Base-by-base conservation (phyloP, 2,888 invertebrate genomes). In the Merodon equestris region DNA sequence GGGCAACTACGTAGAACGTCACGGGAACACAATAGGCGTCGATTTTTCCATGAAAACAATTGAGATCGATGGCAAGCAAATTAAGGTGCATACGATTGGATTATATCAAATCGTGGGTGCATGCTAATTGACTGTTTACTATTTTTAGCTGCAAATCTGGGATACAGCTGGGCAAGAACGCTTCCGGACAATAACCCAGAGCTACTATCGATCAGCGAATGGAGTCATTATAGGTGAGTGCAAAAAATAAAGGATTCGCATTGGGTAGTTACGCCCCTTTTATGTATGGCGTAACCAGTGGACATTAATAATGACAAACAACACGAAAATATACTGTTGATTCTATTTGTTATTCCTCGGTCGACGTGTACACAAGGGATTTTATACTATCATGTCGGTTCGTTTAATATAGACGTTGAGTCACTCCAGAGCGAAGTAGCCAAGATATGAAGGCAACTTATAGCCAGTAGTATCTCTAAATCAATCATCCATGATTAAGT, bases 21-120 rank as follows among this genome's bases (percentile, higher is more conserved):
- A 98, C 90, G 97, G 97, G 72, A 97, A 96, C 87, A 98, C 98
- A 53, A 98, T 98, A 87, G 98, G 98, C 82, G 98, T 98, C 67
- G 98, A 98, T 90, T 98, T 98, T 91, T 97, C 97, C 77, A 98
- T 98, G 97, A 98, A 98, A 92, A 98, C 97, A 61, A 92, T 98
- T 44, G 91, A 94, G 83, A 94, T 98, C 53, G 97, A 98, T 88
- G 96, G 95, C 60, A 98, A 98, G 89, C 94, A 94, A 91, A 95
- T 98, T 84, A 98, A 98, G 94, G 97, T 97, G 90, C 40, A 1
- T 1, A 42, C 1, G 42, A 13, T 42, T 2, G 27, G 27, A 27
- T 27, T 27, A 27, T 27, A 10, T 40, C 5, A 40, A 40, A 40
- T n/a, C 40, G 9, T n/a, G 12, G 27, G 40, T 10, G 13, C n/a